A percentile compares a stretch with the other conserved stretches of the same genome.
Evolutionary conservation across 37 sponge, comb jelly and placozoan genomes (phyloP).

Genomic region (Haliclona indistincta): DNA sequence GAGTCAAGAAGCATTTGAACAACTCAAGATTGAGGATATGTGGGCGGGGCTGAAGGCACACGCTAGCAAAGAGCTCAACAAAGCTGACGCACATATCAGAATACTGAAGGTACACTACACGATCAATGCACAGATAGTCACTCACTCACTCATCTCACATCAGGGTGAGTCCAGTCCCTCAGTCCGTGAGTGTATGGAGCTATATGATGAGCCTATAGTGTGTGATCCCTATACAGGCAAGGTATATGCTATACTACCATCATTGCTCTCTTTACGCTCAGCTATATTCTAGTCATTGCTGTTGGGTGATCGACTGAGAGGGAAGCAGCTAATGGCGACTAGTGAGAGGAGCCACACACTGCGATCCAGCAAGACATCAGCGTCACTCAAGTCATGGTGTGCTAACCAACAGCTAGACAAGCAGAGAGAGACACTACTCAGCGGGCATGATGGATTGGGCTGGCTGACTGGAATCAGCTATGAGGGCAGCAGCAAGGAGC

Average conservation of each 20-base stretch:
- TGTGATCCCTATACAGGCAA: conserved; percentile 34
- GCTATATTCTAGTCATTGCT: too few relatives aligned
- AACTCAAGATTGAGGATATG: conserved; percentile 20
- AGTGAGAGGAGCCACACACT: too few relatives aligned
- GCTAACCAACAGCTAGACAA: background rate
- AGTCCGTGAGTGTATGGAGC: conserved; percentile 38
- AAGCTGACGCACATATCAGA: background rate
- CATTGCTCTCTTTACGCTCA: too few relatives aligned
- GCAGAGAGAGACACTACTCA: too few relatives aligned
- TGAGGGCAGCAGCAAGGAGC: too few relatives aligned
- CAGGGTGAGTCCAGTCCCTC: conserved; percentile 40
- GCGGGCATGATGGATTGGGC: too few relatives aligned
- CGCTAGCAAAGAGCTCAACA: background rate
- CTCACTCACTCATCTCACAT: background rate
- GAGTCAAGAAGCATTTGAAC: background rate
- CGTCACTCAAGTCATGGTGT: background rate
- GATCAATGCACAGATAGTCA: background rate
- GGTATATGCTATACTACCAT: too few relatives aligned
- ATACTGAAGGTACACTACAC: conserved; percentile 1
- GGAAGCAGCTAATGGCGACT: too few relatives aligned
- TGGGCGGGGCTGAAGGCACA: conserved; percentile 11
- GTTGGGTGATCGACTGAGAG: too few relatives aligned
- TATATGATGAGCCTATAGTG: conserved; percentile 33
- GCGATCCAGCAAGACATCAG: background rate
- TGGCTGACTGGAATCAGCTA: too few relatives aligned